A percentile compares a stretch with the other conserved stretches of the same genome.
phyloP scores from a whole-genome alignment of 1,140 invertebrate genomes.

The Listronotus oregonensis region DNA sequence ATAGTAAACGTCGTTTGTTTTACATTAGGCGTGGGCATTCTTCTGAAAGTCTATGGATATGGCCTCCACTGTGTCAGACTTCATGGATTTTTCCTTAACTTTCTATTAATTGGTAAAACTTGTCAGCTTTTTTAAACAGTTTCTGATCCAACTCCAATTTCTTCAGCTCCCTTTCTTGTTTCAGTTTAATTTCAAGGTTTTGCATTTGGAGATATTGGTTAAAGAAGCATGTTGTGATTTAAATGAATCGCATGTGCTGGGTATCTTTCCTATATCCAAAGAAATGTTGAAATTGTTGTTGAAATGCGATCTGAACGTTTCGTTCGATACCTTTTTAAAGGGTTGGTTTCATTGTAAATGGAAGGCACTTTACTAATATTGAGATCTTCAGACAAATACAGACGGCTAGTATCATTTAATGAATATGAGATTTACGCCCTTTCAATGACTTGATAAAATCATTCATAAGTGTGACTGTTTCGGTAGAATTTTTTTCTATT shows the following conservation, averaged over 20 bases:
- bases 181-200: background rate
- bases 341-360: slow-evolving; percentile 19
- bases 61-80: slow-evolving; percentile 21
- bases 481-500: slow-evolving; percentile 6
- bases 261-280: slow-evolving; percentile 32
- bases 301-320: slow-evolving; percentile 20
- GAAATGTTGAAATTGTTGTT: slow-evolving; percentile 34
- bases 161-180: background rate
- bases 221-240: background rate
- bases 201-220: background rate
- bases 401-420: slow-evolving; percentile 27
- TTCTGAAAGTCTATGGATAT: slow-evolving; percentile 38
- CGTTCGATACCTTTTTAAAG: slow-evolving; percentile 18
- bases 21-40: slow-evolving; percentile 37
- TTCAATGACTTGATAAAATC: slow-evolving; percentile 15
- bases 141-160: background rate
- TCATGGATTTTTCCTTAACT: slow-evolving; percentile 7
- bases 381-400: slow-evolving; percentile 36
- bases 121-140: slow-evolving; percentile 5
- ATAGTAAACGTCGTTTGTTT: slow-evolving; percentile 41
- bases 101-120: slow-evolving; percentile 26
- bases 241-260: slow-evolving; percentile 14
- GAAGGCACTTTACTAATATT: slow-evolving; percentile 33
- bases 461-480: slow-evolving; percentile 11
- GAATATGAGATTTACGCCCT: slow-evolving; percentile 30